Evolutionary conservation across 2,888 invertebrate species (phyloP), one percentile per base, ranked within the genome.

Genomic region (Ochropleura plecta): DNA sequence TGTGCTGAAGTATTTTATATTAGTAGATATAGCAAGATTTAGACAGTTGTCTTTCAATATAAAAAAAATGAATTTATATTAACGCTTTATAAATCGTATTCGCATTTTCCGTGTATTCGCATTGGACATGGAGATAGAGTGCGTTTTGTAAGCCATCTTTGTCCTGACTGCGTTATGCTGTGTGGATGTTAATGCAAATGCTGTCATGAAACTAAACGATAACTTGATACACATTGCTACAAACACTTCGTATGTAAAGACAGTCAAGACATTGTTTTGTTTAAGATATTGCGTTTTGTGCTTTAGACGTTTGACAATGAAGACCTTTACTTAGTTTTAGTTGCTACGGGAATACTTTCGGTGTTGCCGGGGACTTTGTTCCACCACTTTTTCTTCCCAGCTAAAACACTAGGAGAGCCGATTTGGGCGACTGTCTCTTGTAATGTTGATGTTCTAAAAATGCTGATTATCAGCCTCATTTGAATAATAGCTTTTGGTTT

Each of bases 1-100:
- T 42, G 51, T 51, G 42, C 14, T 42, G 18, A 48, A 57, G 12
- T 64, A 51, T 64, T 76, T 70, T 7, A 70, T 78, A 42, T 51
- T 59, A 30, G 6, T 49, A 0, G 16, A 7, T 40, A 20, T 44
- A 9, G 53, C n/a, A 12, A 20, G 10, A 0, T 46, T 51, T 20
- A 40, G 6, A 44, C 0, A 8, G 3, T 73, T 14, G 6, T n/a
- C 30, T 63, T 72, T 49, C 8, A 69, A n/a, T n/a, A n/a, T n/a
- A n/a, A n/a, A n/a, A n/a, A n/a, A n/a, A n/a, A n/a, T n/a, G 7
- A 18, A 64, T 42, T 2, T 18, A 40, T 9, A 16, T 62, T 30
- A n/a, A 2, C 1, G 0, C 57, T 16, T 30, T 30, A 30, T 30
- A 30, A 30, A 30, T 30, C 1, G 30, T 30, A 2, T 30, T 30